These are phyloP conservation scores for Noctua janthina DNA, from an alignment of 2,888 invertebrate species.

Conservation along the genomic window DNA sequence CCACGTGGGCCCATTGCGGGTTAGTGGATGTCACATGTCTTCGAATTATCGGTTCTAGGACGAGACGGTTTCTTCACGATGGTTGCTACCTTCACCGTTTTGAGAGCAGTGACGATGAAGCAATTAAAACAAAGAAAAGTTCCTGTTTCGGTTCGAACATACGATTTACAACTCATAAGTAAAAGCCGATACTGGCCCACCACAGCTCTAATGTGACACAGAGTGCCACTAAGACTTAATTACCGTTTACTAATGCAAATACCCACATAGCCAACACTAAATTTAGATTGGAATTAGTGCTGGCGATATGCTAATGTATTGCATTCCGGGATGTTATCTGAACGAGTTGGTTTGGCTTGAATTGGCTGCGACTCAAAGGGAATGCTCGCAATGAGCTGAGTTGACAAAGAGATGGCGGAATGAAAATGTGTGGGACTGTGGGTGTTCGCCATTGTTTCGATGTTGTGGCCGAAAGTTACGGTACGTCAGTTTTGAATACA, in stretches of 20 bases:
- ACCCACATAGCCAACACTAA: slow-evolving; percentile 27
- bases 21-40: neutral
- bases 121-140: too few relatives aligned
- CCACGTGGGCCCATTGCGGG: rapidly evolving
- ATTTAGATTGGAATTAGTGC: slow-evolving; percentile 41
- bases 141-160: neutral
- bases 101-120: neutral
- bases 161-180: neutral
- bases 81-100: neutral
- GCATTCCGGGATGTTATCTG: slow-evolving; percentile 27
- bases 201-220: neutral
- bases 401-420: slow-evolving; percentile 44
- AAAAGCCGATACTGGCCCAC: neutral
- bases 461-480: neutral
- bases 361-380: slow-evolving; percentile 48
- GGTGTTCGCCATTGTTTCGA: slow-evolving; percentile 22
- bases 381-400: slow-evolving; percentile 21
- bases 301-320: slow-evolving; percentile 44
- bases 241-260: slow-evolving; percentile 27
- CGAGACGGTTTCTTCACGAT: neutral
- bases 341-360: slow-evolving; percentile 7
- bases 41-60: neutral
- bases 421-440: slow-evolving; percentile 27
- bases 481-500: slow-evolving; percentile 1
- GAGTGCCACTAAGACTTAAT: slow-evolving; percentile 29